Conservation (phyloP, 2,888 invertebrate species). For the Ectemnius continuus region DNA sequence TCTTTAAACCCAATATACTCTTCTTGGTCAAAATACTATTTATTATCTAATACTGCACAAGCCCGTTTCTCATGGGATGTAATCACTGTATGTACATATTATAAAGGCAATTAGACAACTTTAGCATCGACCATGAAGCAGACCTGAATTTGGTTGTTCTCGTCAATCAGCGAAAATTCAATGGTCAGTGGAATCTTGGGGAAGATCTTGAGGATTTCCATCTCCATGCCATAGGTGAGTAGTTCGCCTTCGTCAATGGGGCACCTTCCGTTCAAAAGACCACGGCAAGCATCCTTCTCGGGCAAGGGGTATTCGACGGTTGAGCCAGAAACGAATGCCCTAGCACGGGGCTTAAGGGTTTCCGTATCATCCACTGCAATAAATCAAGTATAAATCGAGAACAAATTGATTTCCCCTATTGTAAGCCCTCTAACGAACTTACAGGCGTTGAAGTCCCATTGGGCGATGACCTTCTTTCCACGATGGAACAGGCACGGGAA, state of each 20-base stretch:
- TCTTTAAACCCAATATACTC: too few relatives aligned
- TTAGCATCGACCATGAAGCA: slow-evolving; percentile 65
- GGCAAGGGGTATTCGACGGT: slow-evolving; percentile 63
- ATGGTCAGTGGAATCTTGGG: slow-evolving; percentile 62
- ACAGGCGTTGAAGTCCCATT: slow-evolving; percentile 60
- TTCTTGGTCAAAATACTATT: too few relatives aligned
- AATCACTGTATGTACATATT: slow-evolving; percentile 4
- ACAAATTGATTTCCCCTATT: background rate
- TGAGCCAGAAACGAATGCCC: slow-evolving; percentile 57
- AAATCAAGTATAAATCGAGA: background rate
- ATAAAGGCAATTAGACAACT: slow-evolving; percentile 37
- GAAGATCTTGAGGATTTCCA: slow-evolving; percentile 65
- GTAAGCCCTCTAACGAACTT: slow-evolving; percentile 39
- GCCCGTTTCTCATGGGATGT: background rate
- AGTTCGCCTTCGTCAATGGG: slow-evolving; percentile 68
- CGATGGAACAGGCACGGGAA: slow-evolving; percentile 58
- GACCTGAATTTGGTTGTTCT: slow-evolving; percentile 48
- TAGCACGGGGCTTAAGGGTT: slow-evolving; percentile 62
- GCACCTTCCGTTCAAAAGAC: slow-evolving; percentile 64
- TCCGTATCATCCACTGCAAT: slow-evolving; percentile 58
- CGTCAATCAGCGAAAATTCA: slow-evolving; percentile 63
- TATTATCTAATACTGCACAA: background rate
- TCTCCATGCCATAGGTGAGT: slow-evolving; percentile 67
- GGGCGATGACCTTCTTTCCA: slow-evolving; percentile 47
- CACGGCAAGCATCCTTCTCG: slow-evolving; percentile 67